Base-by-base conservation (phyloP, 2,797 vertebrate genomes). In the Alectoris magna region DNA sequence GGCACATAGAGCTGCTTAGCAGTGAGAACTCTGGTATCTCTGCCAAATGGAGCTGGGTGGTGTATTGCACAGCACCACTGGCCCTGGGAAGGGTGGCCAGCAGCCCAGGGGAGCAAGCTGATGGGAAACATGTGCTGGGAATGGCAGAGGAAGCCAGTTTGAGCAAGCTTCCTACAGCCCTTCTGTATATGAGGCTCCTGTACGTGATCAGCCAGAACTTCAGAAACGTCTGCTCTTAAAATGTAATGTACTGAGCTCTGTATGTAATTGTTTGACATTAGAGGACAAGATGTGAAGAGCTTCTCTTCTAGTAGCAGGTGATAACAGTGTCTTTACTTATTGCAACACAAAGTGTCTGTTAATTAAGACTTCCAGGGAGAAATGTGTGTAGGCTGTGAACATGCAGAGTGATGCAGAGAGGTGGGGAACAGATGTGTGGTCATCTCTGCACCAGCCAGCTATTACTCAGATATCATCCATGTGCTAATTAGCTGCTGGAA, bases 371-470 rank as follows among this genome's bases (percentile, higher is more conserved):
- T 93, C 29, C 0, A 2, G 73, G 86, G 74, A 89, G 82, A 89
- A 67, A 48, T 10, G 60, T 75, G 84, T 89, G 94, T 95, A 84
- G 94, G 89, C 80, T 95, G 92, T 55, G 89, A 90, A 78, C 74
- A 83, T 43, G 78, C 34, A 59, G 85, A 87, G 64, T 94, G 93
- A 88, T 90, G 84, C 75, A 91, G 66, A 76, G 90, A 88, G 91
- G 94, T 95, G 91, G 62, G 81, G 91, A 91, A 82, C 90, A 95
- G 94, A 88, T 93, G 84, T 83, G 88, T 90, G 88, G 88, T 77
- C 91, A 90, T 87, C 39, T 6, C 56, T 82, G 68, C 79, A 91
- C 60, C 83, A 82, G 81, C 48, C 60, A 93, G 58, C 72, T 90
- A 92, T 95, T 92, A 90, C 64, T 93, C 90, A 94, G 86, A 87